Base-by-base conservation (phyloP, 2,888 invertebrate species). In the Seladonia tumulorum region DNA sequence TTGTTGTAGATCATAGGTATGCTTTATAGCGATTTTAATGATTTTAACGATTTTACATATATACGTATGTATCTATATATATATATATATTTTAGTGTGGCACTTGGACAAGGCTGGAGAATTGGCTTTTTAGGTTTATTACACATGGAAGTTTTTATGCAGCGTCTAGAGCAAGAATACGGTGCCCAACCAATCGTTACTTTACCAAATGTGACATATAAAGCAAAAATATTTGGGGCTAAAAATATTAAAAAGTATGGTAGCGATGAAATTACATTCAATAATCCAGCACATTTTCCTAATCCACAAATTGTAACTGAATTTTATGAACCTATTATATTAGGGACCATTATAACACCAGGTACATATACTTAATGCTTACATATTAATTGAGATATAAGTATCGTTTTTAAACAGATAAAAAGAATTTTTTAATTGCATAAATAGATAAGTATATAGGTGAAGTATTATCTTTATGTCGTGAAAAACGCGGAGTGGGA, bases 291-390 rank as follows among this genome's bases (percentile, higher is more conserved):
- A 0, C 95, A 97, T 83, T 96, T 98, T 93, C 98, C 98, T 0
- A 96, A 97, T 73, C 94, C 95, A 2, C 89, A 95, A 2, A 96
- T 97, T 90, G 97, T 98, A 78, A 96, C 96, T 57, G 97, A 98
- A 95, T 97, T 97, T 93, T 97, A 96, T 92, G 99, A 99, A 94
- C 99, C 99, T 0, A 96, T 98, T 95, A 98, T 99, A 1, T 95
- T 97, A 95, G 98, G 98, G 74, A 99, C 99, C 5, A 97, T 99
- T 84, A 98, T 99, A 92, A 97, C 98, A 1, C 99, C 99, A 78
- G 95, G 96, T 95, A 35, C 35, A 35, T 35, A 95, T 39, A 60
- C 79, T 45, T n/a, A 71, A 78, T 53, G 5, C 2, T 63, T 76
- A 35, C 22, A 42, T 60, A 1, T 57, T 39, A 72, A 47, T 16